Evolutionary conservation across 2,113 vertebrate species (phyloP), one percentile per base, ranked within the genome.

Genomic region (Pedionomus torquatus): DNA sequence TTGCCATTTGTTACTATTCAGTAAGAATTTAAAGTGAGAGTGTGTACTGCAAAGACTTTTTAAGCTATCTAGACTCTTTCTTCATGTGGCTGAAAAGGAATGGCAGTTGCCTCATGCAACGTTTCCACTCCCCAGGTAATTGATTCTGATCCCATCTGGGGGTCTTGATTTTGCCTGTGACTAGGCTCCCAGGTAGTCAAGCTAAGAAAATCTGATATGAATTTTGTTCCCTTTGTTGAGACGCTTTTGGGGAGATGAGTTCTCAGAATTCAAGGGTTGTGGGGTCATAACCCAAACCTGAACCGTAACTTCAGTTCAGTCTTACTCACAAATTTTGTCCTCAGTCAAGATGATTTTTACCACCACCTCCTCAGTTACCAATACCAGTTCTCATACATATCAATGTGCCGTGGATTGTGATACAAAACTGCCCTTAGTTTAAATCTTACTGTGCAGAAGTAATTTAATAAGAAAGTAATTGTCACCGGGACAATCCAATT

Each of bases 391-490:
- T 81, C 69, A 55, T 31, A 88, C 60, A 71, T 83, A 83, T 41
- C 49, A 77, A 4, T 37, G 20, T 82, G 26, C 52, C 51, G 33
- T 55, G 33, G 52, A 51, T 55, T 79, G 48, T 57, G 63, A 69
- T 71, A 76, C 10, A 61, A 83, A 94, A 28, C 33, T 85, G 57
- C 46, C 35, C 33, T 82, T 84, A 82, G 44, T 72, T 95, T 71
- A 90, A 93, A 79, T 48, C 16, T 89, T 69, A 52, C 17, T 3
- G 2, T 70, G 78, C 66, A 90, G 89, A 93, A 88, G 69, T 96
- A 96, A 94, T 93, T 89, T 85, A 91, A 75, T 91, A 79, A 87
- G 77, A 87, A 96, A 83, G 43, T 61, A 87, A 52, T 93, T 91
- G 48, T 93, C 58, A 49, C 30, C 3, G 4, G 28, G 44, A 52